Conservation (phyloP, 2,888 invertebrate genomes). For the Trisateles emortualis region DNA sequence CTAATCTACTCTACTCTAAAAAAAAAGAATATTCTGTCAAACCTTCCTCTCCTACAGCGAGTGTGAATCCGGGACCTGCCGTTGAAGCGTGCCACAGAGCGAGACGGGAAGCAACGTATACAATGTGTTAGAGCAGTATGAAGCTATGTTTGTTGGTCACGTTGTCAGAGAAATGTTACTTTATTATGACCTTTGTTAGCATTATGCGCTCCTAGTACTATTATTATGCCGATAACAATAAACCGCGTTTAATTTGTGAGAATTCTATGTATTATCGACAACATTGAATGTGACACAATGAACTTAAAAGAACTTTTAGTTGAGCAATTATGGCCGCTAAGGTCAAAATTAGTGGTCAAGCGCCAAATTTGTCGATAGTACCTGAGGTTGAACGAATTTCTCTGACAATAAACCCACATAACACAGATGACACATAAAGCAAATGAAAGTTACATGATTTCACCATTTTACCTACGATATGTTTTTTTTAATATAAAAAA, state of each 20-base stretch:
- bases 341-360: too few relatives aligned
- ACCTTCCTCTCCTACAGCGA: constrained; percentile 85
- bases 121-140: constrained; percentile 82
- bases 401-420: constrained; percentile 28
- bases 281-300: too few relatives aligned
- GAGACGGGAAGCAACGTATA: constrained; percentile 86
- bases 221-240: neutral
- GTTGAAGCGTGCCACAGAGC: constrained; percentile 75
- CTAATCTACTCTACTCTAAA: constrained; percentile 56
- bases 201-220: neutral
- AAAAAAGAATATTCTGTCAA: constrained; percentile 66
- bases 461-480: constrained; percentile 13
- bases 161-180: constrained; percentile 28
- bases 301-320: too few relatives aligned
- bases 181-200: neutral
- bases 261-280: too few relatives aligned
- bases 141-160: constrained; percentile 56
- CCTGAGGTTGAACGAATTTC: too few relatives aligned
- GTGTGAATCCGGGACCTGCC: constrained; percentile 82
- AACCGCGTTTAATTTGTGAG: too few relatives aligned
- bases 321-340: too few relatives aligned
- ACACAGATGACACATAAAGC: constrained; percentile 43
- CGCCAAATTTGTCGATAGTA: too few relatives aligned
- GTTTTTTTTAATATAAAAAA: constrained; percentile 8
- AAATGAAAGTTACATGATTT: constrained; percentile 25